Percentiles rank a stretch among this genome's conserved stretches.
Evolutionary conservation across 1,140 invertebrate genomes (phyloP).

Genomic region (Goniozus legneri): DNA sequence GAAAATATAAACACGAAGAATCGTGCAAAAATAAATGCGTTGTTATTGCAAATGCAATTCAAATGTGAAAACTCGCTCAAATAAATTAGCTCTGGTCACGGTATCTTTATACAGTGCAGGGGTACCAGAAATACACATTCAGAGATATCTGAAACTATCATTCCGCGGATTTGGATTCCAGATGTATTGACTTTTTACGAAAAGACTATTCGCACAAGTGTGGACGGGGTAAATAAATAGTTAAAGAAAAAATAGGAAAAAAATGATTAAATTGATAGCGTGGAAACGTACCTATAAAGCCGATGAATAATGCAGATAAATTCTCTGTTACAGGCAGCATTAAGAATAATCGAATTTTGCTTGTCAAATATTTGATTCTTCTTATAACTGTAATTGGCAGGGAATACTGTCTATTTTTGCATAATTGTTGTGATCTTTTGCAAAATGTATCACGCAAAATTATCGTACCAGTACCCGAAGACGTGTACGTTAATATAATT

Average conservation of each 20-base stretch:
- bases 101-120: constrained; percentile 10
- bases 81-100: constrained; percentile 21
- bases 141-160: too few species aligned
- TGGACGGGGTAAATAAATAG: constrained; percentile 7
- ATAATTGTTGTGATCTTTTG: constrained; percentile 45
- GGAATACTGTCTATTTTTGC: constrained; percentile 40
- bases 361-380: neutral
- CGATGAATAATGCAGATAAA: constrained; percentile 6
- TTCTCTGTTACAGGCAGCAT: neutral
- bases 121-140: constrained; percentile 9
- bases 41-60: too few species aligned
- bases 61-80: too few species aligned
- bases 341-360: neutral
- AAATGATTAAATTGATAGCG: constrained; percentile 10
- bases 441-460: constrained; percentile 39
- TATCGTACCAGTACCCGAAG: constrained; percentile 29
- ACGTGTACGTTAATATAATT: constrained; percentile 34
- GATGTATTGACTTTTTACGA: constrained; percentile 13
- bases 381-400: neutral
- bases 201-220: constrained; percentile 10
- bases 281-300: constrained; percentile 6
- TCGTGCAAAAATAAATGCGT: too few species aligned
- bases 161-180: too few species aligned
- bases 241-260: neutral
- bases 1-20: too few species aligned